phyloP scores from a whole-genome alignment of 2,888 invertebrate species.

The Drosophila anceps region DNA sequence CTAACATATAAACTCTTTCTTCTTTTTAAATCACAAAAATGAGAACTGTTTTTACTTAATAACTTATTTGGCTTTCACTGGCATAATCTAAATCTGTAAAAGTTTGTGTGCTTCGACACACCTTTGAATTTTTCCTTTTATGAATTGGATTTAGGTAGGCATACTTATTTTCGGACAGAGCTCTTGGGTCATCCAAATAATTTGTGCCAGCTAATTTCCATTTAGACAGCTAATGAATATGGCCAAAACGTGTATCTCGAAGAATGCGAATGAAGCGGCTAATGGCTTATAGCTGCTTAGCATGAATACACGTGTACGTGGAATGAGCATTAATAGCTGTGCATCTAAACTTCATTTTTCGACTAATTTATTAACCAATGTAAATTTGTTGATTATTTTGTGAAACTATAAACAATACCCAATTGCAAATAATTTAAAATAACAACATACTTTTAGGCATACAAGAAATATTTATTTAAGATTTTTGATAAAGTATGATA shows the following conservation, averaged over 20 bases:
- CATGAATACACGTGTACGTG: conserved; percentile 30
- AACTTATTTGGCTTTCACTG: conserved; percentile 29
- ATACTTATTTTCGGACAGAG: conserved; percentile 16
- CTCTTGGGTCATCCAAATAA: conserved; percentile 22
- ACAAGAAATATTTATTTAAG: background rate
- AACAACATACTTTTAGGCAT: conserved; percentile 35
- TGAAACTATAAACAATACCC: background rate
- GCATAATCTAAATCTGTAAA: conserved; percentile 30
- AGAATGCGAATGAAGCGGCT: conserved; percentile 22
- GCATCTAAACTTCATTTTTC: background rate
- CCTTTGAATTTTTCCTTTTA: conserved; percentile 14
- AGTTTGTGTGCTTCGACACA: conserved; percentile 19
- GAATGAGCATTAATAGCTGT: background rate
- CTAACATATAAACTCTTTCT: conserved; percentile 15
- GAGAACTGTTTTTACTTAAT: conserved; percentile 33
- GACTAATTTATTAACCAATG: background rate
- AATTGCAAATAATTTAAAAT: background rate
- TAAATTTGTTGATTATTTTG: background rate
- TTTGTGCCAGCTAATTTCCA: conserved; percentile 24
- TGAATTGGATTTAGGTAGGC: conserved; percentile 11
- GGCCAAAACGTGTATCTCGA: conserved; percentile 25
- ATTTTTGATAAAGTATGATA: background rate
- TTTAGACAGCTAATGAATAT: conserved; percentile 38
- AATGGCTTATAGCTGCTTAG: conserved; percentile 43
- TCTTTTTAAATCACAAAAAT: conserved; percentile 7